Evolutionary conservation across 2,888 invertebrate species (phyloP).

Genomic region (Chymomyza procnemis): DNA sequence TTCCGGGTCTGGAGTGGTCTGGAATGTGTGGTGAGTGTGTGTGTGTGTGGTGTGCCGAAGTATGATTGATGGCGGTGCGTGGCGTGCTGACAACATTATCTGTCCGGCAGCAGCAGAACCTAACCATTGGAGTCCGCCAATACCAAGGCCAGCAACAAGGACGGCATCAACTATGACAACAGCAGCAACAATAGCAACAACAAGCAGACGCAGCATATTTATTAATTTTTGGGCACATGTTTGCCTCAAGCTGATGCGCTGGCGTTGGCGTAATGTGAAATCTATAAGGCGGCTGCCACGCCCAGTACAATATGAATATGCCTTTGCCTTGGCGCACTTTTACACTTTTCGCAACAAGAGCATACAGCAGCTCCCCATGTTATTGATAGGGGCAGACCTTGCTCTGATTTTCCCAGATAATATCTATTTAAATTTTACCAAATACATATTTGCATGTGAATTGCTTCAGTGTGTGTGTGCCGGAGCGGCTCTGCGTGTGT

Average conservation of each 20-base stretch:
- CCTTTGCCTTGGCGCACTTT: neutral
- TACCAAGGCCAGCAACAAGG: neutral
- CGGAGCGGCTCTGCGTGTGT: too few species aligned
- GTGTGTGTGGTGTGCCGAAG: constrained; percentile 29
- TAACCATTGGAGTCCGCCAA: neutral
- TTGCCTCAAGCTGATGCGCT: constrained; percentile 3
- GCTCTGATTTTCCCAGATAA: constrained; percentile 62
- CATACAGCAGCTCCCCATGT: neutral
- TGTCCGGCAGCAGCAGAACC: constrained; percentile 8
- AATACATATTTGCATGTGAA: constrained; percentile 58
- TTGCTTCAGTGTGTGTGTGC: constrained; percentile 38
- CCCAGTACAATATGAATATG: neutral
- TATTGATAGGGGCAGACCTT: neutral
- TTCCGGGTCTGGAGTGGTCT: neutral
- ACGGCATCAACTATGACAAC: neutral
- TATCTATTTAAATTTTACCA: constrained; percentile 57
- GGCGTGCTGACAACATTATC: constrained; percentile 53
- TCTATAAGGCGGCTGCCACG: constrained; percentile 20
- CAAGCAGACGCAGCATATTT: neutral
- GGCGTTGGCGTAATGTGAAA: constrained; percentile 42
- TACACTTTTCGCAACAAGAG: neutral
- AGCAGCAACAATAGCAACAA: neutral
- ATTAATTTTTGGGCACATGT: neutral
- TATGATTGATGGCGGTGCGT: constrained; percentile 58
- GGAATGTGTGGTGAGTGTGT: constrained; percentile 1